Conservation (phyloP, 2,797 vertebrate species). For the Falco naumanni region DNA sequence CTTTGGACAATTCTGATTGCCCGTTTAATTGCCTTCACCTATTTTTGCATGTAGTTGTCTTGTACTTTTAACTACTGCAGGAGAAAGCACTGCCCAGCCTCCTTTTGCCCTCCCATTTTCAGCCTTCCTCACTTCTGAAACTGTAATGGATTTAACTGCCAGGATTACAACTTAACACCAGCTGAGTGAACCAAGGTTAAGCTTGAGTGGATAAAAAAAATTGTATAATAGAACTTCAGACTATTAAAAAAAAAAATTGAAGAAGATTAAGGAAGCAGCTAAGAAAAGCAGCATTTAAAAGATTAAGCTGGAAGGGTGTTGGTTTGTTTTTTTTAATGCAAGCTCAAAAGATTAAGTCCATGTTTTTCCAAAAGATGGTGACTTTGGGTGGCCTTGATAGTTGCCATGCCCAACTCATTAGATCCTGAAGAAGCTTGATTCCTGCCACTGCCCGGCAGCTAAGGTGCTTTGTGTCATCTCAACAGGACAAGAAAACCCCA, state of each 20-base stretch:
- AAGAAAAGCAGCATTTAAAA: conserved; percentile 57
- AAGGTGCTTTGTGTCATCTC: background rate
- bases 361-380: background rate
- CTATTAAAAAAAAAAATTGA: conserved; percentile 61
- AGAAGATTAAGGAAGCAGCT: conserved; percentile 61
- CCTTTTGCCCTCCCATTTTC: background rate
- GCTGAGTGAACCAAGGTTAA: conserved; percentile 46
- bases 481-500: background rate
- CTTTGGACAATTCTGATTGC: background rate
- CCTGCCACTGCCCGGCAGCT: background rate
- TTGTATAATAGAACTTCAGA: conserved; percentile 49
- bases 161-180: conserved; percentile 62
- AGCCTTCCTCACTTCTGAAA: background rate
- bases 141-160: conserved; percentile 43
- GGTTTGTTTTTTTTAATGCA: background rate
- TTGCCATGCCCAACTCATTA: background rate
- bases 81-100: background rate
- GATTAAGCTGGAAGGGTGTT: conserved; percentile 5
- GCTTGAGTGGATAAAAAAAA: conserved; percentile 64
- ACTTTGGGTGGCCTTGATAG: background rate
- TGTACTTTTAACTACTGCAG: background rate
- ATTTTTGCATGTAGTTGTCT: background rate
- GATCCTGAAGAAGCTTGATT: background rate
- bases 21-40: background rate
- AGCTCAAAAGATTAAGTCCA: conserved; percentile 36